phyloP scores from a whole-genome alignment of 92 coral and sea anemone species.

The Heliopora coerulea region DNA sequence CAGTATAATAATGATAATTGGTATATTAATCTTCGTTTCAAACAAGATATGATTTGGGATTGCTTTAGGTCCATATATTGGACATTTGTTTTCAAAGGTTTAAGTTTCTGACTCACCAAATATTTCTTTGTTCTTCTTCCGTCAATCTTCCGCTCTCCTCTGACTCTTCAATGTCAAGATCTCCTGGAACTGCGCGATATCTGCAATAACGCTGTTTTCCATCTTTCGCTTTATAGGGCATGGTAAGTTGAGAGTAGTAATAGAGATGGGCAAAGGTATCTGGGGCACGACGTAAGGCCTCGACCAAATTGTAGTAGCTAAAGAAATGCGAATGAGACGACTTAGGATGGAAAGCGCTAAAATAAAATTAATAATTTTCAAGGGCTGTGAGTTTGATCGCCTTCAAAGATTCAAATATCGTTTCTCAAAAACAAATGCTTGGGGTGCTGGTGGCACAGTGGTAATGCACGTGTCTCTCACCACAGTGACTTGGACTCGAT shows the following conservation, averaged over 20 bases:
- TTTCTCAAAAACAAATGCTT: no score
- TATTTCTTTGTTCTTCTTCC: conserved; percentile 66
- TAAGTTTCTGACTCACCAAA: conserved; percentile 49
- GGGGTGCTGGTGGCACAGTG: no score
- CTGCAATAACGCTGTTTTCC: conserved; percentile 64
- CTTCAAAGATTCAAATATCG: no score
- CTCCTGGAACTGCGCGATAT: conserved; percentile 66
- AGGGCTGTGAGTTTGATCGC: no score
- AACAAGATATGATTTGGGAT: no score
- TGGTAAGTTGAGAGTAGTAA: conserved; percentile 67
- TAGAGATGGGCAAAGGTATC: conserved; percentile 65
- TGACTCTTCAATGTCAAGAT: conserved; percentile 45
- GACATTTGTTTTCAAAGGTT: no score
- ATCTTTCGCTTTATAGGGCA: conserved; percentile 62
- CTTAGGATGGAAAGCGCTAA: conserved; percentile 56
- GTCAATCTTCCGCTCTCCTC: conserved; percentile 64
- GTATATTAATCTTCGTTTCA: no score
- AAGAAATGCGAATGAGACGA: conserved; percentile 53
- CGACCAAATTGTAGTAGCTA: conserved; percentile 59
- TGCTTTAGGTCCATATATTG: no score
- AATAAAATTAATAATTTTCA: conserved; percentile 38
- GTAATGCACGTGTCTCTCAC: no score
- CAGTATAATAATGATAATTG: no score
- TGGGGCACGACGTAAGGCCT: conserved; percentile 73
- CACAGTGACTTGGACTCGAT: no score